phyloP scores from a whole-genome alignment of 2,888 invertebrate genomes.

The Tribolium freemani region DNA sequence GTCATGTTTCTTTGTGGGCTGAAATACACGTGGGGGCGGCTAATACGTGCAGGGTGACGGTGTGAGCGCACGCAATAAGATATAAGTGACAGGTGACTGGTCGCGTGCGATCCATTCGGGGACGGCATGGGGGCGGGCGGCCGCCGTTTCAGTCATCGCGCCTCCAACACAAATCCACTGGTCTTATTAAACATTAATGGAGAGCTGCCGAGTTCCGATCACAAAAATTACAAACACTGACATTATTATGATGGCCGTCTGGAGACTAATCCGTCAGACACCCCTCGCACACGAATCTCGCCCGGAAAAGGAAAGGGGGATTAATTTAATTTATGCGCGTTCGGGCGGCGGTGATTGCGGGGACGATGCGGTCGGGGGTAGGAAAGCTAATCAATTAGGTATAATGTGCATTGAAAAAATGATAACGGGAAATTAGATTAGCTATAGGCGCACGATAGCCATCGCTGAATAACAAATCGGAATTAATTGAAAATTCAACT shows the following conservation, averaged over 20 bases:
- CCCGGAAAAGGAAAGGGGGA: neutral
- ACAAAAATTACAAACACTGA: conserved; percentile 23
- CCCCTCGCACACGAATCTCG: neutral
- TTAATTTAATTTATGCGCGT: neutral
- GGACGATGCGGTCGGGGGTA: neutral
- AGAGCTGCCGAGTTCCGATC: conserved; percentile 23
- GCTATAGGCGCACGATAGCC: neutral
- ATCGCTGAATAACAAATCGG: neutral
- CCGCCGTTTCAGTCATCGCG: conserved; percentile 40
- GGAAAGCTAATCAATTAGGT: neutral
- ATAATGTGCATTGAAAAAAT: neutral
- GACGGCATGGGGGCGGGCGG: conserved; percentile 19
- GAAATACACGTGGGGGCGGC: conserved; percentile 40
- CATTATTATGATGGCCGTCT: conserved; percentile 4
- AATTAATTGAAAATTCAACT: neutral
- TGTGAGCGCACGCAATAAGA: conserved; percentile 60
- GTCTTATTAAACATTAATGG: conserved; percentile 44
- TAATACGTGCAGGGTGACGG: conserved; percentile 51
- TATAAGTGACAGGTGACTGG: conserved; percentile 62
- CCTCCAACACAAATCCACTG: conserved; percentile 20
- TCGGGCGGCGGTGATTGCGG: neutral
- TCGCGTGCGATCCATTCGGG: conserved; percentile 57
- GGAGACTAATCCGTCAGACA: conserved; percentile 13
- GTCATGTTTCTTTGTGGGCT: conserved; percentile 17
- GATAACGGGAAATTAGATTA: neutral